Conservation (phyloP, 2,113 vertebrate genomes). For the Charina bottae region DNA sequence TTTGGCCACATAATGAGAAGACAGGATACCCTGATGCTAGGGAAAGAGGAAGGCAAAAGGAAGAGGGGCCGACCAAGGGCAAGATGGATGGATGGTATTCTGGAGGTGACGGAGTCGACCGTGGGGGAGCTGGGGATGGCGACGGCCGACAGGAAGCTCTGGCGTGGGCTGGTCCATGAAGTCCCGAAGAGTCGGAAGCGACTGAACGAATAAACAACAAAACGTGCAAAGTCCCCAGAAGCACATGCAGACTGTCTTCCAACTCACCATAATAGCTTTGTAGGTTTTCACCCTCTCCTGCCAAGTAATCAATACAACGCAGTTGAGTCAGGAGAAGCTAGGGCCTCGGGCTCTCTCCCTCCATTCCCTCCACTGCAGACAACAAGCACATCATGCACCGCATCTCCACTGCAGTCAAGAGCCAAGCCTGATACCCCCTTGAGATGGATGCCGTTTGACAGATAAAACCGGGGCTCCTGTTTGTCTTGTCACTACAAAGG, state of each 20-base stretch:
- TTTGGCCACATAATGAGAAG: no score
- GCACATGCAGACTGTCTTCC: background rate
- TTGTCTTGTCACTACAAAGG: conserved; percentile 31
- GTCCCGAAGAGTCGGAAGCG: no score
- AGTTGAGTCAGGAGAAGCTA: background rate
- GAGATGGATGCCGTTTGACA: conserved; percentile 16
- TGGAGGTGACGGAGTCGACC: no score
- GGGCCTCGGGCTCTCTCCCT: background rate
- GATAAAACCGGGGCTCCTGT: background rate
- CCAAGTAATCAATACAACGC: background rate
- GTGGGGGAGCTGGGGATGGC: no score
- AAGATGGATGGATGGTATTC: no score
- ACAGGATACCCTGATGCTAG: no score
- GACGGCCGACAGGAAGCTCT: no score
- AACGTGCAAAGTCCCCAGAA: background rate
- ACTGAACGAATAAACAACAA: no score
- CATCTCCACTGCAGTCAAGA: background rate
- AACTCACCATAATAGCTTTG: background rate
- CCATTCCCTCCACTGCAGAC: background rate
- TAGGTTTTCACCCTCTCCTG: no score
- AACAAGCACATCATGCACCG: background rate
- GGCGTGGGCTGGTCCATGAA: no score
- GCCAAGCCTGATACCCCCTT: background rate
- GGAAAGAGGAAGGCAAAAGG: no score
- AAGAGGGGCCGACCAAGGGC: no score